Percentiles rank a stretch among this genome's conserved stretches.
These are phyloP conservation scores for Halcyon badia DNA, from an alignment of 2,797 vertebrate genomes.

Conservation along the genomic window DNA sequence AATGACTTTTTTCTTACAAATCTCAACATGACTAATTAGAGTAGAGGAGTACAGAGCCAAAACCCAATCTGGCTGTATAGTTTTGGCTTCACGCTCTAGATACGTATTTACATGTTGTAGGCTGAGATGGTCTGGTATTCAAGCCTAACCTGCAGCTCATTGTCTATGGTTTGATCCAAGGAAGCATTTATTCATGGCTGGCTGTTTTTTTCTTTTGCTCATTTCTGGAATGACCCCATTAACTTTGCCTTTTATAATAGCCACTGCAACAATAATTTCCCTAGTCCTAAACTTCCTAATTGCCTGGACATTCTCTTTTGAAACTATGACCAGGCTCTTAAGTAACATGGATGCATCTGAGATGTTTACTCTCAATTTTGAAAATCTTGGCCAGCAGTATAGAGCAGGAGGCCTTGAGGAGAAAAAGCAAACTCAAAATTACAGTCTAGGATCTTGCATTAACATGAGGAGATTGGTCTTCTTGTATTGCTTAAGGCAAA, in stretches of 20 bases:
- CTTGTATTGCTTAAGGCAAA: slow-evolving; percentile 8
- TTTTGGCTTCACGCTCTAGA: not conserved
- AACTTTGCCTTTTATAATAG: not conserved
- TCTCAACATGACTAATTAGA: not conserved
- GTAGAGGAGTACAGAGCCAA: not conserved
- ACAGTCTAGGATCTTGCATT: slow-evolving; percentile 6
- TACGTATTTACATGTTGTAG: slow-evolving; percentile 25
- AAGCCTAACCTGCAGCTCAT: not conserved
- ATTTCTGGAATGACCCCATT: slow-evolving; percentile 1
- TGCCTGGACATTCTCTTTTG: not conserved
- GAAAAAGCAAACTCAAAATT: slow-evolving; percentile 15
- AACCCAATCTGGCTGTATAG: not conserved
- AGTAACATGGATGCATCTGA: not conserved
- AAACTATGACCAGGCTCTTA: not conserved
- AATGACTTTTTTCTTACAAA: not conserved
- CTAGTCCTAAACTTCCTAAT: not conserved
- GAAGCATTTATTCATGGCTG: not conserved
- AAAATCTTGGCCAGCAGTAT: slow-evolving; percentile 30
- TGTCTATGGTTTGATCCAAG: slow-evolving; percentile 13
- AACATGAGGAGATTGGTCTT: not conserved
- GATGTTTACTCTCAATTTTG: not conserved
- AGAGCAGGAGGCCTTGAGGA: slow-evolving; percentile 33
- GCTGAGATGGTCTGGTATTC: not conserved
- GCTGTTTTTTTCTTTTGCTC: not conserved
- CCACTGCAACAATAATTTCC: not conserved